Evolutionary conservation across 1,140 invertebrate species (phyloP), one percentile per base, ranked within the genome.

Genomic region (Geopemphigus sp.): DNA sequence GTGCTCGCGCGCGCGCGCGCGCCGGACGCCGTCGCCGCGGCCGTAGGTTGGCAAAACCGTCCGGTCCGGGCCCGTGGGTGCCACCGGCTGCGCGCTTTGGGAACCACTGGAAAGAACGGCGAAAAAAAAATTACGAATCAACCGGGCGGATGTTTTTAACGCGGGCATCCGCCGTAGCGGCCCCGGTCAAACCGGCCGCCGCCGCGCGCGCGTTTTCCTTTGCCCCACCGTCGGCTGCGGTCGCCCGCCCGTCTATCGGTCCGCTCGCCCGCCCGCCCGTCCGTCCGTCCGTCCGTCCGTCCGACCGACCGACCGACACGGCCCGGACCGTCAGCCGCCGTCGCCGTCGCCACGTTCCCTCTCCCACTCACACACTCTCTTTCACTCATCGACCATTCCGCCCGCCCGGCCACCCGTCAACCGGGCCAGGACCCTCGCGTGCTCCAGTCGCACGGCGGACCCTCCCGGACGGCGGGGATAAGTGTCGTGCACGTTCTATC

Each of bases 141-240:
- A 61, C 22, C 73, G 74, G 73, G 57, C 74, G 74, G 74, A 57
- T 61, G 73, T 61, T 45, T 76, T 61, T 45, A 76, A 57, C n/a
- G 32, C 73, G 73, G 73, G 73, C 73, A 76, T 57, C 73, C 53
- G 73, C 73, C 74, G 74, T 63, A 50, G 57, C 74, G 15, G 63
- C 74, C n/a, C 56, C 74, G 57, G 74, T 61, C 74, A 78, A 78
- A 78, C 74, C 74, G 74, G 74, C 74, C 74, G 57, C 39, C n/a
- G 14, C n/a, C n/a, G n/a, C n/a, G n/a, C 57, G 56, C 17, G 50
- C 72, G 53, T 76, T 63, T 78, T 19, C 39, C 39, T 10, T 59
- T 4, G 6, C 32, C 54, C 72, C 29, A 3, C 19, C 3, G 32
- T 39, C 32, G 32, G 10, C 19, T 24, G 1, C n/a, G n/a, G n/a